Conservation (phyloP, 2,797 vertebrate genomes). For the Poeciliopsis gracilis region DNA sequence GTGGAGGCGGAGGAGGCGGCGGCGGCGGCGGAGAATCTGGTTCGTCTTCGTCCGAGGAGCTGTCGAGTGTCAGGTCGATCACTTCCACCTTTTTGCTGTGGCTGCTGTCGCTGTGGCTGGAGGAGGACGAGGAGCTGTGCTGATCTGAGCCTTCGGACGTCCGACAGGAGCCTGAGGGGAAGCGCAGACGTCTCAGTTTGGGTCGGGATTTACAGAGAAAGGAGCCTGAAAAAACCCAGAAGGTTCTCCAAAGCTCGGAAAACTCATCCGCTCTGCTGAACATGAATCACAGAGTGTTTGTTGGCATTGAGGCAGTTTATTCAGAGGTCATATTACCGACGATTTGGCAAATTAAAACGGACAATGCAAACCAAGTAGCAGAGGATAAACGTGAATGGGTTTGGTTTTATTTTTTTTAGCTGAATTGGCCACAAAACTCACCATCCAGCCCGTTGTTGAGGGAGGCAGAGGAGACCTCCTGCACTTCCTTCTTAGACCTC, state of each 20-base stretch:
- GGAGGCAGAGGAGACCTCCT: conserved; percentile 86
- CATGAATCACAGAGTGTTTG: conserved; percentile 16
- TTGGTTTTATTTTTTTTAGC: conserved; percentile 10
- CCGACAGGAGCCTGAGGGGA: conserved; percentile 80
- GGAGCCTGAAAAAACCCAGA: background rate
- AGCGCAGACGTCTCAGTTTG: background rate
- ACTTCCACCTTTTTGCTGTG: conserved; percentile 92
- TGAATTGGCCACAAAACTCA: conserved; percentile 61
- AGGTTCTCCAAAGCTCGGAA: background rate
- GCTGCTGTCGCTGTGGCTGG: conserved; percentile 68
- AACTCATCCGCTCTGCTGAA: background rate
- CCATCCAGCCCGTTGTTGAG: conserved; percentile 90
- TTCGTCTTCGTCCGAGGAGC: conserved; percentile 95
- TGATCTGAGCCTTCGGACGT: conserved; percentile 85
- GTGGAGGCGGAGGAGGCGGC: conserved; percentile 17
- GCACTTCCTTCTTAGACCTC: conserved; percentile 95
- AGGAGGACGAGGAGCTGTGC: conserved; percentile 80
- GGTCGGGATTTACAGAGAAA: background rate
- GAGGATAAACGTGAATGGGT: conserved; percentile 1
- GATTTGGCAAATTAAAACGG: conserved; percentile 42
- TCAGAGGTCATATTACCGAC: conserved; percentile 28
- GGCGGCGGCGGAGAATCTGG: conserved; percentile 82
- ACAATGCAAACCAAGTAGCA: conserved; percentile 46
- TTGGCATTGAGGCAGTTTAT: conserved; percentile 54
- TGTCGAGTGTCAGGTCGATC: conserved; percentile 96